A percentile compares a stretch with the other conserved stretches of the same genome.
Evolutionary conservation across 2,797 vertebrate species (phyloP).

Genomic region (Phoxinus dragarum): DNA sequence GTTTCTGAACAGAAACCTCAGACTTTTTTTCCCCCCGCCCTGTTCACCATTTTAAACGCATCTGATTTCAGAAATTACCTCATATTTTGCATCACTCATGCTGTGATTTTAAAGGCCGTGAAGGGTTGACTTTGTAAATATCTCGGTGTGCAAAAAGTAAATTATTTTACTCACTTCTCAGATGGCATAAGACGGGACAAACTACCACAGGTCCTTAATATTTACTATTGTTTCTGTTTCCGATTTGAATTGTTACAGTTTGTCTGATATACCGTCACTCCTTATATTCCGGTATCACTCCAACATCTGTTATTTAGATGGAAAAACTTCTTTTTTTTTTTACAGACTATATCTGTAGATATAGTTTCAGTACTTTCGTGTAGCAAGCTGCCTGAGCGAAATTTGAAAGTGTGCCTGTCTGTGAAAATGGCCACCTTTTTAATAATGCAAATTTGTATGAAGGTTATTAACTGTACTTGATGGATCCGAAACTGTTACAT

Average conservation of each 20-base stretch:
- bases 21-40: neutral
- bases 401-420: conserved; percentile 31
- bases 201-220: conserved; percentile 56
- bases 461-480: conserved; percentile 14
- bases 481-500: conserved; percentile 12
- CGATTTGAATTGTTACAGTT: conserved; percentile 27
- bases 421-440: conserved; percentile 23
- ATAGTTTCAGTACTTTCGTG: conserved; percentile 33
- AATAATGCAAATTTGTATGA: neutral
- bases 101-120: conserved; percentile 58
- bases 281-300: conserved; percentile 5
- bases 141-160: conserved; percentile 56
- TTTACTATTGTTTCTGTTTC: conserved; percentile 32
- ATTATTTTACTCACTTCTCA: conserved; percentile 48
- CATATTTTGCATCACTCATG: conserved; percentile 57
- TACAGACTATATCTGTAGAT: conserved; percentile 7
- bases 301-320: neutral
- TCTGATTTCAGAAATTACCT: conserved; percentile 62
- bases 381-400: conserved; percentile 23
- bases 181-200: conserved; percentile 53
- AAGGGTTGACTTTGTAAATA: conserved; percentile 58
- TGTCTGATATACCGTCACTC: conserved; percentile 26
- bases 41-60: conserved; percentile 37
- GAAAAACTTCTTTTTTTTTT: neutral
- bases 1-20: conserved; percentile 36